Evolutionary conservation across 2,888 invertebrate genomes (phyloP), one percentile per base, ranked within the genome.

Genomic region (Clostera curtula): DNA sequence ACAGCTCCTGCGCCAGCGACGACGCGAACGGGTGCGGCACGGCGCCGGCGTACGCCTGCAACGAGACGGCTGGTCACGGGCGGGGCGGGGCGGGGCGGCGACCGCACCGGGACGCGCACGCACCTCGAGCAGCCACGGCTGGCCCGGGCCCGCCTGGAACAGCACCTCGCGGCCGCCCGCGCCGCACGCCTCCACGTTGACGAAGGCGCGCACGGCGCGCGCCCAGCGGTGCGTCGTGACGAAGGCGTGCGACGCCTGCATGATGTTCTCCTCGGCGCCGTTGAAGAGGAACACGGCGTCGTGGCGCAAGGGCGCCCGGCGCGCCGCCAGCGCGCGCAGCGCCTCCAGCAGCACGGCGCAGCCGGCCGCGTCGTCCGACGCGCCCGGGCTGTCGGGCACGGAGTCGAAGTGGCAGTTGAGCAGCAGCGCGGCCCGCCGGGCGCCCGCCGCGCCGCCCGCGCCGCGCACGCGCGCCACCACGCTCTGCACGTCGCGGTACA

Each of bases 401-500:
- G 93, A 90, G 82, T 97, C 97, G 79, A 90, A 95, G 82, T 97
- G 97, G 58, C 96, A 94, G 79, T 97, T 97, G 49, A 97, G 76
- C 52, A 97, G 84, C 36, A 97, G 74, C 47, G 90, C 89, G 39
- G 85, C 65, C 44, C 85, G 83, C 2, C 26, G 29, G 28, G 36
- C 25, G 88, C 88, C 36, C 88, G 85, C 21, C 25, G 24, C 27
- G 13, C 41, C 46, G 35, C 89, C 86, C 35, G 44, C 54, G 39
- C 61, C 90, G 30, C 59, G 48, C 49, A 71, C 56, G 25, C 75
- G 69, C 19, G 91, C 94, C 41, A 94, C 85, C 45, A 96, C 87
- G 76, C 93, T 95, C 64, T 90, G 90, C 43, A 93, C 89, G 73
- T 91, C 91, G 47, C 89, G 87, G 72, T 97, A 97, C 44, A 90